These are phyloP conservation scores for Rousettus leschenaultii DNA, from an alignment of 2,113 vertebrate species.

Conservation along the genomic window DNA sequence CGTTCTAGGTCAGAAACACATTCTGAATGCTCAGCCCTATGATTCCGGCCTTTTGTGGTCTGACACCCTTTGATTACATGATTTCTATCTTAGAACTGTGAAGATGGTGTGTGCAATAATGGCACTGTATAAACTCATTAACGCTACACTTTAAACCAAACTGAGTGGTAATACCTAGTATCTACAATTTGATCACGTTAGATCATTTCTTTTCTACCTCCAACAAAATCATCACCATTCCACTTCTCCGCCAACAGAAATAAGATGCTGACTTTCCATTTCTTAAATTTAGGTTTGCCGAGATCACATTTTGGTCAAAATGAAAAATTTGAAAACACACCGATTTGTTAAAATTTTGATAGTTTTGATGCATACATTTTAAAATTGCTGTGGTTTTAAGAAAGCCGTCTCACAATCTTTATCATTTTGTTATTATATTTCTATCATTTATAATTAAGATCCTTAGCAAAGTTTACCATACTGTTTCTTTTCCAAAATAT, in stretches of 20 bases:
- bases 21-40: neutral
- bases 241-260: neutral
- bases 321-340: neutral
- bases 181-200: neutral
- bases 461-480: neutral
- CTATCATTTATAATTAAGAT: neutral
- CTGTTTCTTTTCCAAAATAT: conserved; percentile 12
- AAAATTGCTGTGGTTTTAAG: neutral
- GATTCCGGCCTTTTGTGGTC: neutral
- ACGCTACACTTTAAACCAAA: neutral
- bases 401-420: neutral
- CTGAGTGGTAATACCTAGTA: neutral
- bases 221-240: neutral
- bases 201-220: neutral
- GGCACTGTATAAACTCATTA: neutral
- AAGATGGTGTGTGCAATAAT: neutral
- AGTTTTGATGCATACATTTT: neutral
- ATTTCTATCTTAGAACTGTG: neutral
- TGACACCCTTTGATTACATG: neutral
- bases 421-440: neutral
- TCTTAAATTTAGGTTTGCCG: conserved; percentile 33
- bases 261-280: neutral
- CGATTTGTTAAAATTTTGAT: neutral
- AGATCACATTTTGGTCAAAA: conserved; percentile 35
- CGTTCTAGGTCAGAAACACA: neutral